These are phyloP conservation scores for Glossosoma conforme DNA, from an alignment of 1,140 invertebrate species.

Conservation along the genomic window DNA sequence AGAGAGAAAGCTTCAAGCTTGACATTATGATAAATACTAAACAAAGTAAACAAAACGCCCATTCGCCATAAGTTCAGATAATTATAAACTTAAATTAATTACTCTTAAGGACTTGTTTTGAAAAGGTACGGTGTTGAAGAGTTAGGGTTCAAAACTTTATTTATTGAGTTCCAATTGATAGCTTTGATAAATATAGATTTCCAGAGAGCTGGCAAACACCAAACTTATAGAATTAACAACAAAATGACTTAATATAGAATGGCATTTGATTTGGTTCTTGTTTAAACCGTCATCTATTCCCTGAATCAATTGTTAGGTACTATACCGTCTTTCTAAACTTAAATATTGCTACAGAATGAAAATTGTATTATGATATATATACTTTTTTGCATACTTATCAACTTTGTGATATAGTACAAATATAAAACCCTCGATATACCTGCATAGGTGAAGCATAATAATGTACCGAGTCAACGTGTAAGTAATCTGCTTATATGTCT, in stretches of 20 bases:
- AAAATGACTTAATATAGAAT: constrained; percentile 7
- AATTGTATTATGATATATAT: constrained; percentile 1
- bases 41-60: constrained; percentile 29
- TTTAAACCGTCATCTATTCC: constrained; percentile 13
- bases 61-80: constrained; percentile 30
- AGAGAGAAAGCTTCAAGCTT: constrained; percentile 30
- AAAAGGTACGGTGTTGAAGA: constrained; percentile 8
- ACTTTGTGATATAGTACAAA: too few relatives aligned
- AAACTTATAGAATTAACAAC: background rate
- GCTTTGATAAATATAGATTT: constrained; percentile 3
- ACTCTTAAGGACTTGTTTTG: constrained; percentile 16
- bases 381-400: constrained; percentile 2
- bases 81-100: constrained; percentile 23
- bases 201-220: constrained; percentile 2
- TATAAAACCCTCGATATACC: constrained; percentile 2
- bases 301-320: background rate
- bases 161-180: background rate
- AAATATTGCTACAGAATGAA: too few relatives aligned
- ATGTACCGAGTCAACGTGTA: too few relatives aligned
- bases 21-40: constrained; percentile 31
- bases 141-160: constrained; percentile 3
- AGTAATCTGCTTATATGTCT: constrained; percentile 7
- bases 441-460: background rate
- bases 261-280: constrained; percentile 16
- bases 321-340: constrained; percentile 1